Evolutionary conservation across 2,113 vertebrate genomes (phyloP), one percentile per base, ranked within the genome.

Genomic region (Malurus cyaneus): DNA sequence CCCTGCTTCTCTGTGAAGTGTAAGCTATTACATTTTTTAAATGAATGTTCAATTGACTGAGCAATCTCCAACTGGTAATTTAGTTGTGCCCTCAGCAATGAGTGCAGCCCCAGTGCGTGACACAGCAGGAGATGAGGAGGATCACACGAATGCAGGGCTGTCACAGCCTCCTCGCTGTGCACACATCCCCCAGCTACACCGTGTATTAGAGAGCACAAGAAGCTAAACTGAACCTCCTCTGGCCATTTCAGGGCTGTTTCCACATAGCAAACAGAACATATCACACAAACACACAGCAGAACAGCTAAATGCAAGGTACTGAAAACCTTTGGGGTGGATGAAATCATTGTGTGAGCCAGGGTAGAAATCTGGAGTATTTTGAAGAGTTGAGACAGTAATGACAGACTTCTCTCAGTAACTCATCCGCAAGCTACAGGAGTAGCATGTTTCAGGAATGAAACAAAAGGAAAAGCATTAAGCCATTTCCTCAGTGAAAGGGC

Each of bases 81-180:
- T 32, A 70, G 21, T 20, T 49, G 61, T 79, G 73, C 49, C 74
- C 61, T 56, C 29, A 73, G 71, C 65, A 83, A 24, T 32, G 25
- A 8, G 34, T n/a, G 39, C 60, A 94, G 56, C 42, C 62, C 46
- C 70, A 60, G 32, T 36, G 17, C 0, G 0, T 9, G 32, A 18
- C 49, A 67, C 12, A 46, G 78, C 5, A 25, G 50, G 47, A 77
- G 50, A 57, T 18, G 54, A 56, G 46, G 49, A 69, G 53, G 21
- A 10, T 18, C 29, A 64, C 5, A 18, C 0, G 4, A 29, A 5
- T 0, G 36, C 49, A 34, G 15, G 21, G 28, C 29, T 67, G 72
- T 49, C 44, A 44, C 61, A 39, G 49, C 61, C 62, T 82, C 62
- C 44, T 66, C 39, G 20, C 90, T 47, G 3, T 26, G 42, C 42